These are phyloP conservation scores for Asbolus verrucosus DNA, from an alignment of 1,140 invertebrate species.

Conservation along the genomic window DNA sequence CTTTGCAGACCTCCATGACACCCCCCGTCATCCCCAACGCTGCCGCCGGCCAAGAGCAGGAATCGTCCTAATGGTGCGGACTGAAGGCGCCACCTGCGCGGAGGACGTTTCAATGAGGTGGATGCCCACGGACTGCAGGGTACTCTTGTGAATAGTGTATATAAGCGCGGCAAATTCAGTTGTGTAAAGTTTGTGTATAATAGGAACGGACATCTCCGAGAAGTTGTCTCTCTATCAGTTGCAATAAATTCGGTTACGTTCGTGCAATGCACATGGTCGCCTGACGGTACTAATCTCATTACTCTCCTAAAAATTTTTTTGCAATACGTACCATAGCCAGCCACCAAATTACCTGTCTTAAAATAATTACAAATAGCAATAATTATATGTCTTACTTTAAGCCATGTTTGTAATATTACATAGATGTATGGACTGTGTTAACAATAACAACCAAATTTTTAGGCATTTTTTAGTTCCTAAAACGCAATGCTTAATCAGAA, in stretches of 20 bases:
- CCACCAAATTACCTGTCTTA: constrained; percentile 1
- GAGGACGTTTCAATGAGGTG: neutral
- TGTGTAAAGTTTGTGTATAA: no score
- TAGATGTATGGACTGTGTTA: constrained; percentile 48
- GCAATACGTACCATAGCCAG: no score
- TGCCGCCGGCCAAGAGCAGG: constrained; percentile 64
- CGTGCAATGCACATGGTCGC: no score
- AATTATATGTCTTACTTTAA: constrained; percentile 43
- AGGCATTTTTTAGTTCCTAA: constrained; percentile 46
- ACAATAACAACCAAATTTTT: constrained; percentile 33
- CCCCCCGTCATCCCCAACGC: constrained; percentile 61
- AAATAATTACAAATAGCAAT: constrained; percentile 40
- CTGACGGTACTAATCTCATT: no score
- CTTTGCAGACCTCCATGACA: constrained; percentile 59
- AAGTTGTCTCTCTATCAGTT: constrained; percentile 4
- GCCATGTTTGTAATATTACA: constrained; percentile 43
- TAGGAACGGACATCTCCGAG: no score
- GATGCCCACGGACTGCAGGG: constrained; percentile 65
- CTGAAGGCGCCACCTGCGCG: constrained; percentile 31
- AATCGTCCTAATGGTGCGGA: constrained; percentile 54
- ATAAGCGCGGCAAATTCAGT: constrained; percentile 39
- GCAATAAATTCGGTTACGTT: no score
- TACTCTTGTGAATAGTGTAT: constrained; percentile 60
- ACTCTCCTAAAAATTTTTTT: no score
- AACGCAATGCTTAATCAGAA: constrained; percentile 47